Conservation (phyloP, 2,797 vertebrate species). For the Amniataba percoides region DNA sequence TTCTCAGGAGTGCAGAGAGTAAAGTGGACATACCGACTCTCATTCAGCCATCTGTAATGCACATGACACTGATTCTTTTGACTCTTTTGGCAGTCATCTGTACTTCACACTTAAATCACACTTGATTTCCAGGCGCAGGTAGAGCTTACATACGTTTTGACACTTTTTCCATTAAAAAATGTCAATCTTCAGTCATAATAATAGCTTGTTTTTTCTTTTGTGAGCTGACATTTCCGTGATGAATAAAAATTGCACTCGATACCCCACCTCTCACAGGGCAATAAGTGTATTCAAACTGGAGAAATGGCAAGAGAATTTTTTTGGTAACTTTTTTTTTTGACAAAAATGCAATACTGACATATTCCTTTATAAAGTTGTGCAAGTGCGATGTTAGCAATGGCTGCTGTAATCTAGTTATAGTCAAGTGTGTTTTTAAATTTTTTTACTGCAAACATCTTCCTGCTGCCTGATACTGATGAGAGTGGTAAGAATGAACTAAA, state of each 20-base stretch:
- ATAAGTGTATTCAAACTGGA: not conserved
- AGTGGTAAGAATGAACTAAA: not conserved
- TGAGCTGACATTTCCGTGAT: constrained; percentile 27
- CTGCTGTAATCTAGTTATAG: not conserved
- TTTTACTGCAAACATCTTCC: not conserved
- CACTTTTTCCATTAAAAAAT: constrained; percentile 15
- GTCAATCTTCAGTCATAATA: constrained; percentile 19
- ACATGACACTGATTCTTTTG: not conserved
- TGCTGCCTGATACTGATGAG: not conserved
- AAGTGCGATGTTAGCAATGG: not conserved
- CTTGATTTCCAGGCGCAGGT: not conserved
- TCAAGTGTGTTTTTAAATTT: not conserved
- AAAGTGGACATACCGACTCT: not conserved
- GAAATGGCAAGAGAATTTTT: not conserved
- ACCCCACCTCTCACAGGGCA: not conserved
- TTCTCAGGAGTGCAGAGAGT: not conserved
- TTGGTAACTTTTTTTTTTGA: not conserved
- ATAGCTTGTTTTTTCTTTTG: constrained; percentile 6
- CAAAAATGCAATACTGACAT: not conserved
- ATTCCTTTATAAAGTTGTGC: not conserved
- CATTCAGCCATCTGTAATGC: not conserved
- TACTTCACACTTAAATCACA: not conserved
- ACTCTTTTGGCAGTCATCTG: not conserved
- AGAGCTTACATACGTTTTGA: not conserved
- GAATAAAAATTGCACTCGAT: not conserved